A percentile compares a stretch with the other conserved stretches of the same genome.
Conservation (phyloP, 2,888 invertebrate genomes). For the Hetaerina titia region DNA sequence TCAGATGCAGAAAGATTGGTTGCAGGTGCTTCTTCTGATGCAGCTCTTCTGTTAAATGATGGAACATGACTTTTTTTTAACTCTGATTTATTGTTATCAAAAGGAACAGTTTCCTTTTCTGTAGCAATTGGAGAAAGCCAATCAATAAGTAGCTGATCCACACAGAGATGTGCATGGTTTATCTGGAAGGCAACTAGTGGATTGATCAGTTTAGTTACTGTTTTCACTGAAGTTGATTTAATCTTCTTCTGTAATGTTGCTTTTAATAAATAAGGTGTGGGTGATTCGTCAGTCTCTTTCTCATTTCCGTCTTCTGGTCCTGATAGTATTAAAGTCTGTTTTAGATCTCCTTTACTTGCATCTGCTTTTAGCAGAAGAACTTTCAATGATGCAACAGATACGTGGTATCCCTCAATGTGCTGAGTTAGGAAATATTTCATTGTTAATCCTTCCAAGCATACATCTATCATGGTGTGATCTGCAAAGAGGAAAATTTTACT, state of each 20-base stretch:
- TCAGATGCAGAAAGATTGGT: background rate
- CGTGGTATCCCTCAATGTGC: slow-evolving; percentile 41
- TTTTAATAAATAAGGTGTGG: slow-evolving; percentile 56
- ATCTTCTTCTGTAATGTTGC: slow-evolving; percentile 68
- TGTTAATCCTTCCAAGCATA: slow-evolving; percentile 33
- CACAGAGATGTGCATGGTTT: slow-evolving; percentile 69
- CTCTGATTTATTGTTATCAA: background rate
- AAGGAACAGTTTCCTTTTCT: slow-evolving; percentile 4
- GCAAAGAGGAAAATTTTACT: background rate
- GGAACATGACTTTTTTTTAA: slow-evolving; percentile 30
- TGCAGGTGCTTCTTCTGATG: slow-evolving; percentile 52
- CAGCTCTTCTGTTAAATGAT: slow-evolving; percentile 53
- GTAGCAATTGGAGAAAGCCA: slow-evolving; percentile 53
- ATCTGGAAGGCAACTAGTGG: slow-evolving; percentile 52
- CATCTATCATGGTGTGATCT: slow-evolving; percentile 28
- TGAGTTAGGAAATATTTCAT: slow-evolving; percentile 48
- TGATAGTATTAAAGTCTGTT: slow-evolving; percentile 80
- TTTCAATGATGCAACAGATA: slow-evolving; percentile 49
- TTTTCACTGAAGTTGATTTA: background rate
- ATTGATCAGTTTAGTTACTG: slow-evolving; percentile 43
- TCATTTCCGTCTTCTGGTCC: slow-evolving; percentile 77
- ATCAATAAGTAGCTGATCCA: slow-evolving; percentile 69
- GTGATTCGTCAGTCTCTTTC: slow-evolving; percentile 70
- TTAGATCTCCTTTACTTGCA: slow-evolving; percentile 74
- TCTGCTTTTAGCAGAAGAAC: slow-evolving; percentile 53